Percentiles rank a stretch among this genome's conserved stretches.
These are phyloP conservation scores for Graphium colonna DNA, from an alignment of 2,888 invertebrate genomes.

Conservation along the genomic window DNA sequence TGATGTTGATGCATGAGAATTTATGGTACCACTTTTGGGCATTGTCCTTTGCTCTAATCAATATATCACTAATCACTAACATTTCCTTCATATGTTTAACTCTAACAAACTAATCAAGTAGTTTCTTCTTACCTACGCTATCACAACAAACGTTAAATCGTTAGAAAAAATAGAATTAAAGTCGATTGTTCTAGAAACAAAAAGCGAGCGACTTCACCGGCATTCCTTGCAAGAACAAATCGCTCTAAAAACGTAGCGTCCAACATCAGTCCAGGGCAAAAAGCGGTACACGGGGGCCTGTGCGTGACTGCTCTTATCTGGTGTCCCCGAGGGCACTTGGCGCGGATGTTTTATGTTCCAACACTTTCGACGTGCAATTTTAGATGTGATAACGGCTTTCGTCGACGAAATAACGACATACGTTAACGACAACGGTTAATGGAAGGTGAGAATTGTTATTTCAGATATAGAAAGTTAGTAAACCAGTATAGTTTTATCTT, in stretches of 20 bases:
- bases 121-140: no score
- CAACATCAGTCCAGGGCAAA: slow-evolving; percentile 16
- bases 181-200: neutral
- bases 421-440: no score
- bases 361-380: neutral
- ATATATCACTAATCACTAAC: no score
- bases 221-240: slow-evolving; percentile 9
- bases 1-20: no score
- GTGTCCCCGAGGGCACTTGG: slow-evolving; percentile 5
- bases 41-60: no score
- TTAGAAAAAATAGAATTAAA: neutral
- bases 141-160: no score
- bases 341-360: slow-evolving; percentile 13
- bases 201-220: neutral
- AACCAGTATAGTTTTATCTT: no score
- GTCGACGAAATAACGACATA: neutral
- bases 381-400: neutral
- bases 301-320: slow-evolving; percentile 15
- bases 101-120: no score
- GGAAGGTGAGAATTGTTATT: no score
- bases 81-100: no score
- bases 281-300: slow-evolving; percentile 9
- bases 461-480: no score
- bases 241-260: slow-evolving; percentile 6
- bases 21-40: no score